phyloP scores from a whole-genome alignment of 2,797 vertebrate species.

The Ctenopoma kingsleyae region DNA sequence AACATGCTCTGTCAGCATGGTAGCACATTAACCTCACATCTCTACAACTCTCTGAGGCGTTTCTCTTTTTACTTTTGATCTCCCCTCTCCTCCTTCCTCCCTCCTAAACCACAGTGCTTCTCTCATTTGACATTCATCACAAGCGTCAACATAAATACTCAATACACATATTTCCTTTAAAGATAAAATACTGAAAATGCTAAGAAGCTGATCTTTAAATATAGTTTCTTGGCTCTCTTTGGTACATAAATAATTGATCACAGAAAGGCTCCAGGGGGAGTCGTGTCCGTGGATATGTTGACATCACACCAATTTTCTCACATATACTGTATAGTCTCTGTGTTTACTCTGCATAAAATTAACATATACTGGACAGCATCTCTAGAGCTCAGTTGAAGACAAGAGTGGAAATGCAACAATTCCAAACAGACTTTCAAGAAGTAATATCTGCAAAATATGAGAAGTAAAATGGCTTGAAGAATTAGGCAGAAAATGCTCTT shows the following conservation, averaged over 20 bases:
- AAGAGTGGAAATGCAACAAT: constrained; percentile 31
- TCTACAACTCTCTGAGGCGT: constrained; percentile 55
- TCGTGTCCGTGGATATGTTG: constrained; percentile 70
- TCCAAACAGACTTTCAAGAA: constrained; percentile 41
- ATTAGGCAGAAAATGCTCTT: constrained; percentile 7
- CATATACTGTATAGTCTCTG: constrained; percentile 50
- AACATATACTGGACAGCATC: constrained; percentile 63
- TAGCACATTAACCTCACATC: constrained; percentile 75
- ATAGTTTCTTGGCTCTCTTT: constrained; percentile 72
- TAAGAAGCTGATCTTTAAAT: constrained; percentile 70
- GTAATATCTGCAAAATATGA: constrained; percentile 25
- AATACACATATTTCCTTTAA: constrained; percentile 67
- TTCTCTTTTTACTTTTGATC: constrained; percentile 54
- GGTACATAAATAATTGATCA: constrained; percentile 80
- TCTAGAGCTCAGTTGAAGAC: constrained; percentile 31
- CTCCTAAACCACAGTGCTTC: constrained; percentile 37
- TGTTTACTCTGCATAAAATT: constrained; percentile 75
- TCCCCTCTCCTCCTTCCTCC: constrained; percentile 1
- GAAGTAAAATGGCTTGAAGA: constrained; percentile 29
- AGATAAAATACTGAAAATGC: constrained; percentile 55
- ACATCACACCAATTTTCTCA: constrained; percentile 76
- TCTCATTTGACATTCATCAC: constrained; percentile 65
- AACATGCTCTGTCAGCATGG: constrained; percentile 73
- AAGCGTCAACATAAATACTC: constrained; percentile 65
- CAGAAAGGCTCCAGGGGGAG: constrained; percentile 57